phyloP scores from a whole-genome alignment of 2,888 invertebrate genomes.

The Lottia scabra region DNA sequence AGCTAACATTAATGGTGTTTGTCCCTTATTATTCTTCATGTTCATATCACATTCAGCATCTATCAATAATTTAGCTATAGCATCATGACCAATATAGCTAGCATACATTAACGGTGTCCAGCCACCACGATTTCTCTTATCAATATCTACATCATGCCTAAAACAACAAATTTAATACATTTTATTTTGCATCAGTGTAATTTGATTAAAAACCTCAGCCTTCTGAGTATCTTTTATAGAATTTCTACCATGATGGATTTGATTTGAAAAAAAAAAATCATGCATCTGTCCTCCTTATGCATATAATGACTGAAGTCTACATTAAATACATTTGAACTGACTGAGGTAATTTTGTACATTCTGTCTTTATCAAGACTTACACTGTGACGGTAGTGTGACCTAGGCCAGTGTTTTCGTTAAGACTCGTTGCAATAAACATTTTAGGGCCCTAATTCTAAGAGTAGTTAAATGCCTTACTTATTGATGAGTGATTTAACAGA shows the following conservation, averaged over 20 bases:
- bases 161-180: neutral
- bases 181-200: neutral
- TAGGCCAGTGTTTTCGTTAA: no score
- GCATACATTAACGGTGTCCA: slow-evolving; percentile 72
- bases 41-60: slow-evolving; percentile 59
- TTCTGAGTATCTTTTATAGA: no score
- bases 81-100: slow-evolving; percentile 69
- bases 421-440: no score
- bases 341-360: no score
- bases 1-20: slow-evolving; percentile 72
- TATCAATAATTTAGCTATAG: slow-evolving; percentile 66
- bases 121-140: slow-evolving; percentile 66
- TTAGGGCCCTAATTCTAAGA: no score
- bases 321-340: no score
- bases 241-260: no score
- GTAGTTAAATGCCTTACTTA: slow-evolving; percentile 46
- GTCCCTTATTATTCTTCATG: slow-evolving; percentile 62
- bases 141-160: slow-evolving; percentile 54
- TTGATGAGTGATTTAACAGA: slow-evolving; percentile 58
- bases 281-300: no score
- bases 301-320: no score
- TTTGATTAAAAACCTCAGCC: neutral
- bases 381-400: no score
- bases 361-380: no score
- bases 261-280: no score